A percentile compares a stretch with the other conserved stretches of the same genome.
Conservation (phyloP, 2,113 vertebrate genomes). For the Forbesichthys agassizii region DNA sequence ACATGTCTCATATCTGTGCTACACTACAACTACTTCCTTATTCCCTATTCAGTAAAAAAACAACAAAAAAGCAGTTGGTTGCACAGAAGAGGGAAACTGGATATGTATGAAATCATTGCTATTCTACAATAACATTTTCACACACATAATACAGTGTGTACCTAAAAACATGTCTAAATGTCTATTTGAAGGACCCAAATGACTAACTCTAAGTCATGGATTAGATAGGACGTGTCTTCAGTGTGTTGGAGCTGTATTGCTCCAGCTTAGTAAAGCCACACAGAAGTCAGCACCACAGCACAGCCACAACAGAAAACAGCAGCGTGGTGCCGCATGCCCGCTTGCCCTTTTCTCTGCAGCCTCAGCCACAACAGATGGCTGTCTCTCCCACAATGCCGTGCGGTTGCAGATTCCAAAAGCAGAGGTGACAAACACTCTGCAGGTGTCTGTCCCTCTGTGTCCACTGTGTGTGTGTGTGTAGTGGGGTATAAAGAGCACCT, state of each 20-base stretch:
- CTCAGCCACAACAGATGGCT: conserved; percentile 68
- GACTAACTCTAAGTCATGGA: no score
- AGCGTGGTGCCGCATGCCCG: conserved; percentile 49
- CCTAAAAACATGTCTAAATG: no score
- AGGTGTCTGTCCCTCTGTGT: conserved; percentile 71
- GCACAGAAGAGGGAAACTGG: neutral
- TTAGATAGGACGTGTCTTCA: neutral
- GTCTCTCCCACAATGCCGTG: conserved; percentile 67
- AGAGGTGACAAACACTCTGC: conserved; percentile 74
- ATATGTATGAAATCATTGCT: neutral
- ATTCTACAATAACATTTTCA: conserved; percentile 7
- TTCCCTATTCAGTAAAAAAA: neutral
- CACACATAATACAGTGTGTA: no score
- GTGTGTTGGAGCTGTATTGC: neutral
- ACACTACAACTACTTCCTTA: neutral
- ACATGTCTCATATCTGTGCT: conserved; percentile 4
- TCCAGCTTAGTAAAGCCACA: neutral
- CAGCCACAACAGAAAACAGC: conserved; percentile 64
- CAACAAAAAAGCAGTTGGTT: neutral
- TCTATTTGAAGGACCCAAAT: no score
- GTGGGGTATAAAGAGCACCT: conserved; percentile 59
- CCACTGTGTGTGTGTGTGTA: conserved; percentile 28
- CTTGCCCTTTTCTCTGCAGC: conserved; percentile 60
- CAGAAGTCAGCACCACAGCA: conserved; percentile 30
- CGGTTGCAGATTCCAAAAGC: conserved; percentile 70